Percentiles rank a stretch among this genome's conserved stretches.
phyloP scores from a whole-genome alignment of 2,797 vertebrate genomes.

The Carduelis carduelis region DNA sequence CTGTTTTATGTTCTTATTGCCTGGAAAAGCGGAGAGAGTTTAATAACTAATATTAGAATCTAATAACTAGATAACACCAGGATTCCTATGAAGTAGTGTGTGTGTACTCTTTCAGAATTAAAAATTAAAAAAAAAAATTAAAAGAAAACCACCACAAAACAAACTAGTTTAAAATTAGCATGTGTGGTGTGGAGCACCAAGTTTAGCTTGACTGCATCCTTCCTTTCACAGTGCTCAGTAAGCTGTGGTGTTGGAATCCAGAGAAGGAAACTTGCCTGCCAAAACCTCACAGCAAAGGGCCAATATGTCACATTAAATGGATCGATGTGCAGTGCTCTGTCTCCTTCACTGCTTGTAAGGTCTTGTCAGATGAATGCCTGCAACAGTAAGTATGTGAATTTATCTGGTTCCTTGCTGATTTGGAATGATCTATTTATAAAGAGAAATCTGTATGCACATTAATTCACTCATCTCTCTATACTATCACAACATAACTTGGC shows the following conservation, averaged over 20 bases:
- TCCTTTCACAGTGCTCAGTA: slow-evolving; percentile 84
- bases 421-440: not conserved
- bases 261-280: slow-evolving; percentile 81
- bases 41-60: not conserved
- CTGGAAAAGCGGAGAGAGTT: not conserved
- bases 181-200: not conserved
- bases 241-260: slow-evolving; percentile 87
- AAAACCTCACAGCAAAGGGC: slow-evolving; percentile 77
- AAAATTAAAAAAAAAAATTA: not conserved
- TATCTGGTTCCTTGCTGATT: not conserved
- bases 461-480: not conserved
- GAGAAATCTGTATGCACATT: not conserved
- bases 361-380: slow-evolving; percentile 84
- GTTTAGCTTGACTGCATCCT: slow-evolving; percentile 3
- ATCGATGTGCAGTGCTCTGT: slow-evolving; percentile 72
- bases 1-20: not conserved
- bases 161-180: not conserved
- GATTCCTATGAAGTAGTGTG: not conserved
- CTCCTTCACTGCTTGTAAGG: slow-evolving; percentile 76
- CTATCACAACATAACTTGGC: not conserved
- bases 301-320: slow-evolving; percentile 73
- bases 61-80: not conserved
- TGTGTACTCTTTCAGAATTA: not conserved
- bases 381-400: slow-evolving; percentile 78
- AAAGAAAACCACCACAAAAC: not conserved